Percentiles rank a stretch among this genome's conserved stretches.
Evolutionary conservation across 2,797 vertebrate species (phyloP).

Genomic region (Clamator glandarius): DNA sequence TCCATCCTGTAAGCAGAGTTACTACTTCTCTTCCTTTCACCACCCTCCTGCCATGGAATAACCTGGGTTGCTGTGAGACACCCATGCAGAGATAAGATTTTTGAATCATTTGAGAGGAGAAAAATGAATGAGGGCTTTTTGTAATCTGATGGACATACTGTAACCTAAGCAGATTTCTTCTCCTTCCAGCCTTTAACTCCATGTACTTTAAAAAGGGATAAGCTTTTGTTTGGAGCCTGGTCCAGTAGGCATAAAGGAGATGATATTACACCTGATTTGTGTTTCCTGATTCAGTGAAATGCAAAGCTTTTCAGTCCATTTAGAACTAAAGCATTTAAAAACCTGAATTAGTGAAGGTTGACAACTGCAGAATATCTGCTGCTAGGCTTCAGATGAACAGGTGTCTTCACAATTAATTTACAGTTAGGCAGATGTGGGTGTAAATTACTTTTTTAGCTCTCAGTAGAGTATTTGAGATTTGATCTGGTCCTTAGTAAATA

Average conservation of each 20-base stretch:
- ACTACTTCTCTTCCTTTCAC: background rate
- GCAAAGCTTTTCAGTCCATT: background rate
- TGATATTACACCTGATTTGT: background rate
- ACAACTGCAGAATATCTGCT: background rate
- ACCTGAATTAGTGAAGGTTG: background rate
- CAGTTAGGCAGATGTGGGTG: background rate
- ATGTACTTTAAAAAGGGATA: background rate
- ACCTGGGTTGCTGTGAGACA: background rate
- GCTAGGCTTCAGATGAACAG: background rate
- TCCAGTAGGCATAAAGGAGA: background rate
- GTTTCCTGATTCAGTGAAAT: background rate
- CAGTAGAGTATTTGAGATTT: background rate
- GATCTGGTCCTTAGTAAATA: background rate
- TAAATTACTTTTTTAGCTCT: background rate
- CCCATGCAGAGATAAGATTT: background rate
- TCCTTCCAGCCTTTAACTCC: background rate
- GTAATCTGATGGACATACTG: background rate
- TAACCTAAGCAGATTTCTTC: slow-evolving; percentile 6
- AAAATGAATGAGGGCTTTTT: background rate
- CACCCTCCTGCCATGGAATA: background rate
- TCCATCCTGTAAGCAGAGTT: background rate
- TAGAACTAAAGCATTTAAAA: background rate
- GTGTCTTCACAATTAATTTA: background rate
- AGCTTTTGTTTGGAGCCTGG: background rate
- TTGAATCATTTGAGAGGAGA: background rate